Evolutionary conservation across 2,797 vertebrate genomes (phyloP).

Genomic region (Pristis pectinata): DNA sequence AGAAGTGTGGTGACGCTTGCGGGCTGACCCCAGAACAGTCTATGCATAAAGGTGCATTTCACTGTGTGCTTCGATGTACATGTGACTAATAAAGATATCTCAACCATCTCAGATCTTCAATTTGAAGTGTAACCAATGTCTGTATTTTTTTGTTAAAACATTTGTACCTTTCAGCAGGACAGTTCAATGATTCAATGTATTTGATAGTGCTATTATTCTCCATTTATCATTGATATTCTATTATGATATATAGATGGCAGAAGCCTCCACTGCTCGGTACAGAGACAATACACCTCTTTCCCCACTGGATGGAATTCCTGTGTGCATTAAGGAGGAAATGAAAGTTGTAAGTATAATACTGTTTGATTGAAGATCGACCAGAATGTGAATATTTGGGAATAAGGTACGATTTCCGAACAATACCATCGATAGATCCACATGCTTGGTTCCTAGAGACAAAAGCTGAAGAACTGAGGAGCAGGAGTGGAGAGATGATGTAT

Average conservation of each 20-base stretch:
- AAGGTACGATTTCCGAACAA: not conserved
- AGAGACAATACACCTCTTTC: conserved; percentile 49
- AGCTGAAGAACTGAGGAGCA: not conserved
- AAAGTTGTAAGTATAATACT: conserved; percentile 50
- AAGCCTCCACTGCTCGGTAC: conserved; percentile 53
- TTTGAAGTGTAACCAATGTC: too few relatives aligned
- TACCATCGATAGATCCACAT: not conserved
- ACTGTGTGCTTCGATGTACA: too few relatives aligned
- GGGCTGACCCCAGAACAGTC: too few relatives aligned
- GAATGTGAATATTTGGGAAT: not conserved
- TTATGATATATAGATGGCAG: conserved; percentile 50
- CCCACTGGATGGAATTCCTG: conserved; percentile 56
- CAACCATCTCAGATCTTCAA: too few relatives aligned
- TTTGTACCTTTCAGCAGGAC: not conserved
- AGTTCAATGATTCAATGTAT: not conserved
- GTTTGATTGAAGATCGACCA: not conserved
- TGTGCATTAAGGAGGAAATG: conserved; percentile 55
- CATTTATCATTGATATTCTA: not conserved
- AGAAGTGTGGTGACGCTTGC: too few relatives aligned
- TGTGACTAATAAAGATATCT: too few relatives aligned
- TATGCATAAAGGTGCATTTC: too few relatives aligned
- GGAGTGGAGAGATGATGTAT: too few relatives aligned
- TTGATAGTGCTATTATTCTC: not conserved
- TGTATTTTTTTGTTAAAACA: not conserved
- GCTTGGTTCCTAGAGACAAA: not conserved